Percentiles rank a stretch among this genome's conserved stretches.
Evolutionary conservation across 1,140 invertebrate species (phyloP).

Genomic region (Plectus sambesii): DNA sequence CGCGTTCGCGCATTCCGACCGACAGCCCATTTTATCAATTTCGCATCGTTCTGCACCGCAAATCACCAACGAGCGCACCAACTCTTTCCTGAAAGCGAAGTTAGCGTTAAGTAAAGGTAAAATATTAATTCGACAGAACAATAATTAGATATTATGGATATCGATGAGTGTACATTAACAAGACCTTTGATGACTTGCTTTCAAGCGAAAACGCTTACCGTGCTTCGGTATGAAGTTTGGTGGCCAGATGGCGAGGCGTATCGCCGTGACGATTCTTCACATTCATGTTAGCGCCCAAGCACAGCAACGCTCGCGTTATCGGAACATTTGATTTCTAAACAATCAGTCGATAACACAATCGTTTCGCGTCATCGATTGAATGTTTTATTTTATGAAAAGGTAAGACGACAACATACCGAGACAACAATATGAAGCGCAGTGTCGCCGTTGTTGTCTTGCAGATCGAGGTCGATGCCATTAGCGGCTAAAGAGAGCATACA

Average conservation of each 20-base stretch:
- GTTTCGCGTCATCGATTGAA: too few species aligned
- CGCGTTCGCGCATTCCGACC: conserved; percentile 43
- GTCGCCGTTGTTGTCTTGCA: conserved; percentile 29
- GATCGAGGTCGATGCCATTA: conserved; percentile 35
- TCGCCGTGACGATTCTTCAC: conserved; percentile 59
- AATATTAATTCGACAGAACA: too few species aligned
- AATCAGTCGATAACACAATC: too few species aligned
- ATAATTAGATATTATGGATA: too few species aligned
- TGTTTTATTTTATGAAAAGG: too few species aligned
- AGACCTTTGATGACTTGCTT: too few species aligned
- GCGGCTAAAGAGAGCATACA: too few species aligned
- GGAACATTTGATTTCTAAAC: too few species aligned
- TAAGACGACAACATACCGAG: conserved; percentile 38
- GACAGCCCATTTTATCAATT: conserved; percentile 29
- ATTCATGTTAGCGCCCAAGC: conserved; percentile 78
- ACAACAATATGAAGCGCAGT: conserved; percentile 40
- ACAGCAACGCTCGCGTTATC: conserved; percentile 61
- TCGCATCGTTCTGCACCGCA: conserved; percentile 34
- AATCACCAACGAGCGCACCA: conserved; percentile 35
- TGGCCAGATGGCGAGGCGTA: conserved; percentile 65
- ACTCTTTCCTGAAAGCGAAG: conserved; percentile 24
- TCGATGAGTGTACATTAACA: too few species aligned
- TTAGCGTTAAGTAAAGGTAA: too few species aligned
- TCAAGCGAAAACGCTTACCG: too few species aligned
- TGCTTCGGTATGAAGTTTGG: too few species aligned